Evolutionary conservation across 2,888 invertebrate species (phyloP).

Genomic region (Drosophila anomelani): DNA sequence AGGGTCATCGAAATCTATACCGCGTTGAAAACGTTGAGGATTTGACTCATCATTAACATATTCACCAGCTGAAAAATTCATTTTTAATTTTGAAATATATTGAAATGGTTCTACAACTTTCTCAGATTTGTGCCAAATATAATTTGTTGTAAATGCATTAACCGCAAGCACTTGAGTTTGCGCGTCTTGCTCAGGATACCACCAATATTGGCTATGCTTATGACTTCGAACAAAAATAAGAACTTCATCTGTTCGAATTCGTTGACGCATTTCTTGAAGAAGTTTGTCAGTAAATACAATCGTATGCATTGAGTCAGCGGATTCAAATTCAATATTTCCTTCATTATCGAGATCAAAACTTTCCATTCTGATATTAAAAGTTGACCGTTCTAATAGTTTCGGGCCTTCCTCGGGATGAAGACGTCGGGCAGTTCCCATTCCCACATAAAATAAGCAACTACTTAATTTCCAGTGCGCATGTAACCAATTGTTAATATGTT

Average conservation of each 20-base stretch:
- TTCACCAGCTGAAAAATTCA: constrained; percentile 27
- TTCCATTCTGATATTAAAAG: constrained; percentile 45
- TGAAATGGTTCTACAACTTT: constrained; percentile 43
- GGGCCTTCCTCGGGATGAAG: constrained; percentile 40
- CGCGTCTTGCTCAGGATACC: constrained; percentile 57
- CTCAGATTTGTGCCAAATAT: constrained; percentile 33
- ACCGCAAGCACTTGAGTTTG: constrained; percentile 51
- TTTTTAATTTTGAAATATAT: constrained; percentile 46
- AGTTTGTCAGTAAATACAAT: constrained; percentile 42
- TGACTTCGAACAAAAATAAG: constrained; percentile 51
- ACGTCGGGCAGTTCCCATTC: constrained; percentile 39
- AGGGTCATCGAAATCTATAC: constrained; percentile 47
- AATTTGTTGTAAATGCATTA: constrained; percentile 43
- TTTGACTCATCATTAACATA: not conserved
- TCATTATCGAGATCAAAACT: constrained; percentile 52
- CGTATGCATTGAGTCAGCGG: constrained; percentile 49
- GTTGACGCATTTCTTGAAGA: constrained; percentile 39
- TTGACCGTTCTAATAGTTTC: constrained; percentile 17
- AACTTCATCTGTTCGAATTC: constrained; percentile 39
- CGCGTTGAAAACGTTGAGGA: not conserved
- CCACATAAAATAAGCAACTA: constrained; percentile 50
- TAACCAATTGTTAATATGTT: constrained; percentile 54
- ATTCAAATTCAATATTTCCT: constrained; percentile 29
- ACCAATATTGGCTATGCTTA: constrained; percentile 54
- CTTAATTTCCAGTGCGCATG: constrained; percentile 52